These are phyloP conservation scores for Pseudopodoces humilis DNA, from an alignment of 2,113 vertebrate species.

Conservation along the genomic window DNA sequence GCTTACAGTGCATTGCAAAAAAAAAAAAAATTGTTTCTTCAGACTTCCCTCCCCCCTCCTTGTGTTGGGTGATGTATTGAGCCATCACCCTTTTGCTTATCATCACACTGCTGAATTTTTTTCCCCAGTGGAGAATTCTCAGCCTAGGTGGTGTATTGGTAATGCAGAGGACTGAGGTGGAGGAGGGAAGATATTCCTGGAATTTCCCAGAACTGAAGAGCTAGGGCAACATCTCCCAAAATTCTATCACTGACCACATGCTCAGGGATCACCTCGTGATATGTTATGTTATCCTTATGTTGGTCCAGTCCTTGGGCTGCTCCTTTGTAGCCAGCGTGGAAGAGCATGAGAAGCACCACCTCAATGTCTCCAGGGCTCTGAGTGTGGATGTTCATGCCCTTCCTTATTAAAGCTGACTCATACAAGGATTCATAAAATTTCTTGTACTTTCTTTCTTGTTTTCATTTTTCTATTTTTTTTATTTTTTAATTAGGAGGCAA, in stretches of 20 bases:
- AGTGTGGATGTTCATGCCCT: not conserved
- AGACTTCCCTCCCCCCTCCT: accelerated
- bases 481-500: not conserved
- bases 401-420: not conserved
- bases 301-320: not conserved
- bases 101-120: not conserved
- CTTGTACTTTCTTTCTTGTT: not conserved
- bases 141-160: not conserved
- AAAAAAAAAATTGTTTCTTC: not conserved
- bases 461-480: not conserved
- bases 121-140: not conserved
- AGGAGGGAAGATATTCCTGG: not conserved
- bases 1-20: not conserved
- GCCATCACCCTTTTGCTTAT: not conserved
- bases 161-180: not conserved
- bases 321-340: not conserved
- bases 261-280: not conserved
- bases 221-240: not conserved
- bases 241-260: not conserved
- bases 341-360: not conserved
- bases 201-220: not conserved
- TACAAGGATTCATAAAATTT: not conserved
- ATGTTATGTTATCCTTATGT: no score
- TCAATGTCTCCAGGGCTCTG: not conserved
- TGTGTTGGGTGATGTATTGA: not conserved